Conservation (phyloP, 2,797 vertebrate species). For the Crypturellus tataupa region DNA sequence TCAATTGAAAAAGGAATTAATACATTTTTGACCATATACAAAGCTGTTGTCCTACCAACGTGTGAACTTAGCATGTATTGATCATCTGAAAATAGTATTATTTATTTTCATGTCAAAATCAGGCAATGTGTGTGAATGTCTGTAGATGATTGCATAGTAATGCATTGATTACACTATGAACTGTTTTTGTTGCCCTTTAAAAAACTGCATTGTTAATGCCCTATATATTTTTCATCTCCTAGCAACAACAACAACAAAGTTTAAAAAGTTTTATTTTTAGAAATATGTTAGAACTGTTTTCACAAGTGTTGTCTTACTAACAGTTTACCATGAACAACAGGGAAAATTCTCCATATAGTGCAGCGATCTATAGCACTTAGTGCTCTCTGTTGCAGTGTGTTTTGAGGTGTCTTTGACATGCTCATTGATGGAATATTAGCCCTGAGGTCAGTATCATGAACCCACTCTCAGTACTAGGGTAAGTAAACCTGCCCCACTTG, state of each 20-base stretch:
- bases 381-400: background rate
- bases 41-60: background rate
- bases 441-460: background rate
- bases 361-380: background rate
- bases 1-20: background rate
- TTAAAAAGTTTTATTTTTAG: slow-evolving; percentile 52
- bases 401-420: background rate
- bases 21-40: background rate
- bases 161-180: background rate
- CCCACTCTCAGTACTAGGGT: background rate
- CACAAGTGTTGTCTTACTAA: background rate
- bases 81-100: background rate
- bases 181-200: slow-evolving; percentile 5
- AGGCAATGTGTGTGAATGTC: background rate
- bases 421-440: background rate
- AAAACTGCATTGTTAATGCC: slow-evolving; percentile 20
- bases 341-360: background rate
- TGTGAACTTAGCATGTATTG: background rate
- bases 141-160: background rate
- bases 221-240: slow-evolving; percentile 32
- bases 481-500: background rate
- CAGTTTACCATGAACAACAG: background rate
- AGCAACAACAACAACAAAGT: slow-evolving; percentile 9
- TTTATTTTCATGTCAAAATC: slow-evolving; percentile 13
- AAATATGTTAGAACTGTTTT: slow-evolving; percentile 28